A percentile compares a stretch with the other conserved stretches of the same genome.
Evolutionary conservation across 2,888 invertebrate genomes (phyloP).

Genomic region (Dioctria linearis): DNA sequence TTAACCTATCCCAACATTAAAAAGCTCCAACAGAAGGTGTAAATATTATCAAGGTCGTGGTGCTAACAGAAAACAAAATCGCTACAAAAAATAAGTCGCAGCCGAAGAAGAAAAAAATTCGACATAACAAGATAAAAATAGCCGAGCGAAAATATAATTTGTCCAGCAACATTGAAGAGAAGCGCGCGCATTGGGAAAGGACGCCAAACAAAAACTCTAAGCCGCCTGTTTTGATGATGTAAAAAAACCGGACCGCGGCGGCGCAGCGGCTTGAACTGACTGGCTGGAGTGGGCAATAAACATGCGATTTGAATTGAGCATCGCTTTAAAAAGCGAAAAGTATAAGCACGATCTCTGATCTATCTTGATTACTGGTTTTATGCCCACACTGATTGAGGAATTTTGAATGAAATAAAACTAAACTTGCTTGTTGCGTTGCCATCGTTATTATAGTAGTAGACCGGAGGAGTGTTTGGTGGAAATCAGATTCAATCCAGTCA

Average conservation of each 20-base stretch:
- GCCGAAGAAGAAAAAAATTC: slow-evolving; percentile 27
- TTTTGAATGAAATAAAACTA: slow-evolving; percentile 36
- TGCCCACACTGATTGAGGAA: slow-evolving; percentile 42
- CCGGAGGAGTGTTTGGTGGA: neutral
- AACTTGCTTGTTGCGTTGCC: neutral
- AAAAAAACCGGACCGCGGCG: slow-evolving; percentile 18
- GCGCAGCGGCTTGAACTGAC: too few species aligned
- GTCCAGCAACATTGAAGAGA: slow-evolving; percentile 16
- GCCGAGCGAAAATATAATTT: slow-evolving; percentile 24
- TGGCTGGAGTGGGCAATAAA: slow-evolving; percentile 15
- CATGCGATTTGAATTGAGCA: slow-evolving; percentile 8
- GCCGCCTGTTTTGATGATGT: neutral
- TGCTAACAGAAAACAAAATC: neutral
- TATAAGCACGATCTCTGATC: neutral
- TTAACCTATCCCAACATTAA: slow-evolving; percentile 44
- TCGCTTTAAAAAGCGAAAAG: slow-evolving; percentile 19
- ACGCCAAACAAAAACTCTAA: neutral
- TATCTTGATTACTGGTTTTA: slow-evolving; percentile 37
- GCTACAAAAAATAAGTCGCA: neutral
- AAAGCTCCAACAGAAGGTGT: slow-evolving; percentile 8
- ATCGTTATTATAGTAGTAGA: too few species aligned
- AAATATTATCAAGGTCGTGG: slow-evolving; percentile 44
- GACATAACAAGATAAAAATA: slow-evolving; percentile 39
- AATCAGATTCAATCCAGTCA: neutral
- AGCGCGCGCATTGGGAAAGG: neutral